These are phyloP conservation scores for Euwallacea similis DNA, from an alignment of 1,140 invertebrate genomes.

Conservation along the genomic window DNA sequence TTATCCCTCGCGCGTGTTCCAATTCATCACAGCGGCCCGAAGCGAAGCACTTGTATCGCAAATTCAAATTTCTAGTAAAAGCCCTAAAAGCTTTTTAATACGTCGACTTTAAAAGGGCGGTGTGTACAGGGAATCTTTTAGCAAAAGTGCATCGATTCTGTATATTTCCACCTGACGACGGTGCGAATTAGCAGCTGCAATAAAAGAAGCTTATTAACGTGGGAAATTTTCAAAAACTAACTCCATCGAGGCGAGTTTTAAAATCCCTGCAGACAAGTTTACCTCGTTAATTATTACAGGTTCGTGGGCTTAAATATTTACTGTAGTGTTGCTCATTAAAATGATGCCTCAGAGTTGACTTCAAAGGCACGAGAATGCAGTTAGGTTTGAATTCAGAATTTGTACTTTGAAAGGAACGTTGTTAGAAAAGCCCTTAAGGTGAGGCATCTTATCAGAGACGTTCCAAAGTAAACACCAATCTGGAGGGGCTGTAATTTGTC, in stretches of 20 bases:
- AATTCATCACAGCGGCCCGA: no score
- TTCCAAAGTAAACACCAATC: no score
- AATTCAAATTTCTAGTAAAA: constrained; percentile 10
- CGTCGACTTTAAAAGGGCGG: constrained; percentile 9
- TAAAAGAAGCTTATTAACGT: background rate
- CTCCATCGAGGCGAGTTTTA: background rate
- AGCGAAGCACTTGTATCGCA: constrained; percentile 4
- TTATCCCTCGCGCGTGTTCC: no score
- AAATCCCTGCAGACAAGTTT: constrained; percentile 6
- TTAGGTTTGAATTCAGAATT: no score
- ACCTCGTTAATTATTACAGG: constrained; percentile 16
- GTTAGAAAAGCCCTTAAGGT: no score
- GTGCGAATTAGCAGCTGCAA: background rate
- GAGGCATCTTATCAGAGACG: no score
- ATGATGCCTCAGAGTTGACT: background rate
- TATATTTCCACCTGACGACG: constrained; percentile 5
- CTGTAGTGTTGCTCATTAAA: constrained; percentile 16
- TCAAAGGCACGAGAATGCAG: no score
- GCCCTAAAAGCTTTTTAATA: constrained; percentile 17
- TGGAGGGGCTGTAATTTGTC: no score
- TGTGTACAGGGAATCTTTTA: constrained; percentile 6
- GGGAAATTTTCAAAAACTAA: background rate
- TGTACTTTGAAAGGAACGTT: no score
- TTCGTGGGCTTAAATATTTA: constrained; percentile 9
- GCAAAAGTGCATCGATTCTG: background rate